Evolutionary conservation across 2,113 vertebrate genomes (phyloP), one percentile per base, ranked within the genome.

Genomic region (Thamnaconus septentrionalis): DNA sequence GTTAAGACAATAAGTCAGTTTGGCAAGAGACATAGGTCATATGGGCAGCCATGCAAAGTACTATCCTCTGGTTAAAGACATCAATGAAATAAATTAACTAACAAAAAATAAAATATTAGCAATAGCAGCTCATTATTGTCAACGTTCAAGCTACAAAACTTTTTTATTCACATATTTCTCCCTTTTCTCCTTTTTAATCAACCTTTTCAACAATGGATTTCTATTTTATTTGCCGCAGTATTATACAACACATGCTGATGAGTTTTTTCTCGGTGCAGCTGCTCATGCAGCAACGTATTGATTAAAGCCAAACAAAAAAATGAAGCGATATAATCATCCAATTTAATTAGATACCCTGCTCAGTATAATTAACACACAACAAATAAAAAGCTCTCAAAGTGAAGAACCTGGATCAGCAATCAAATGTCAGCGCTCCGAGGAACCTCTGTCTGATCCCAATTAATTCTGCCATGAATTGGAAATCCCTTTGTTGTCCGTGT

Each of bases 341-440:
- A 59, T 47, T 61, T 76, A 72, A 82, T 74, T 66, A 74, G 73
- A 66, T 46, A 59, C 63, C 56, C 59, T 52, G 67, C 60, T 58
- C 54, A 60, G 72, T 76, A 5, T 52, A 78, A 88, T 84, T 81
- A 82, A 76, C 61, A 75, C 48, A 11, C 41, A 59, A 6, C 57
- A 73, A 72, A 88, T 86, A 5, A 76, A 81, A 63, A 64, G 59
- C 49, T n/a, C 18, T 52, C 41, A 63, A 80, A 73, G 2, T 31
- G 69, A 79, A 47, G 53, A 63, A 11, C 5, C 18, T 66, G 60
- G 69, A 75, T 78, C 55, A 57, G 47, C 43, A 43, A 41, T 55
- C 56, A 83, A 88, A 86, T 75, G 73, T 82, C 78, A 74, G 59
- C 41, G 42, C 10, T 3, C 62, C 46, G 62, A 77, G 64, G 60